A percentile compares a stretch with the other conserved stretches of the same genome.
These are phyloP conservation scores for Phrynosoma platyrhinos DNA, from an alignment of 2,113 vertebrate genomes.

Conservation along the genomic window DNA sequence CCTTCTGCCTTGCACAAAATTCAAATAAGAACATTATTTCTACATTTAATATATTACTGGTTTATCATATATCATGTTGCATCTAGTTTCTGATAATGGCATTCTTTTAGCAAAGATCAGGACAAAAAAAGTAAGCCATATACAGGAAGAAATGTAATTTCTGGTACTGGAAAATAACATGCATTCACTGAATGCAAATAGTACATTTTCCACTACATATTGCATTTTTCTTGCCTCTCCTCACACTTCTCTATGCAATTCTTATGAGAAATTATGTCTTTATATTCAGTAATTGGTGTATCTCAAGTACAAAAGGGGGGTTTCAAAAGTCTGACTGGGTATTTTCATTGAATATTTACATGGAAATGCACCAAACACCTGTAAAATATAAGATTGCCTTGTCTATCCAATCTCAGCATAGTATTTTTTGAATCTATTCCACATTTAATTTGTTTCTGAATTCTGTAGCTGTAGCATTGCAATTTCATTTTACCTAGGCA, in stretches of 20 bases:
- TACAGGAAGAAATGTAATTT: not conserved
- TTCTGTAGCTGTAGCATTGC: not conserved
- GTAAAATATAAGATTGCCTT: not conserved
- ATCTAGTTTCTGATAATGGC: slow-evolving; percentile 4
- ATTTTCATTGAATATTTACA: not conserved
- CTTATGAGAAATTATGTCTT: not conserved
- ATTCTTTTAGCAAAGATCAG: not conserved
- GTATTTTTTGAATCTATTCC: not conserved
- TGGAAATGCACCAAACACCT: not conserved
- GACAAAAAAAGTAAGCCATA: not conserved
- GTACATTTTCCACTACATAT: not conserved
- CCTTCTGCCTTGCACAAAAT: not conserved
- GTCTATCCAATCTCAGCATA: not conserved
- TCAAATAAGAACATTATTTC: not conserved
- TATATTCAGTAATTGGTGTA: slow-evolving; percentile 9
- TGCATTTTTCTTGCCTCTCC: not conserved
- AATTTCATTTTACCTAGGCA: not conserved
- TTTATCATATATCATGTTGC: not conserved
- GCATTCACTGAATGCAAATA: not conserved
- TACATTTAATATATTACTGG: not conserved
- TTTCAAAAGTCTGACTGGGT: not conserved
- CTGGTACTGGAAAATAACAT: not conserved
- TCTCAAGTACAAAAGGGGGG: not conserved
- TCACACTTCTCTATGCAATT: not conserved
- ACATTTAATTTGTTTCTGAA: not conserved